Evolutionary conservation across 1,140 invertebrate species (phyloP).

Genomic region (Galleria mellonella): DNA sequence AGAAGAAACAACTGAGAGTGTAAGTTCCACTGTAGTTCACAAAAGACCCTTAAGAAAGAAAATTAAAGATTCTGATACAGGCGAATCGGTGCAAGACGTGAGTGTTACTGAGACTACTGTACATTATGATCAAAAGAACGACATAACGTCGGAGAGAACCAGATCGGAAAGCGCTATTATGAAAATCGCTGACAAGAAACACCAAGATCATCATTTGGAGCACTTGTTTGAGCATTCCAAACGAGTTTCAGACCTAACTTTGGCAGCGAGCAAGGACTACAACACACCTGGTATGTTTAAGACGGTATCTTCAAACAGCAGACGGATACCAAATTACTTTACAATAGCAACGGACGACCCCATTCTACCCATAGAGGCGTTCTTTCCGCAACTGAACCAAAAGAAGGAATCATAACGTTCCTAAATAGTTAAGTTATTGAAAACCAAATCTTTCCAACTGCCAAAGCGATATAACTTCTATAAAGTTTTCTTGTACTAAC

Average conservation of each 20-base stretch:
- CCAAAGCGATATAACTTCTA: slow-evolving; percentile 38
- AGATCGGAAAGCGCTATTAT: slow-evolving; percentile 73
- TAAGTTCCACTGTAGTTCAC: slow-evolving; percentile 25
- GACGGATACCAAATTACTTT: slow-evolving; percentile 76
- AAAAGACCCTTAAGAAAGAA: slow-evolving; percentile 55
- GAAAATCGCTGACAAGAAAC: slow-evolving; percentile 72
- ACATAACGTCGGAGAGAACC: slow-evolving; percentile 62
- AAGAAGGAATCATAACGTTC: slow-evolving; percentile 69
- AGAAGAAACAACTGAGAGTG: slow-evolving; percentile 46
- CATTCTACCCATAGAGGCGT: slow-evolving; percentile 77
- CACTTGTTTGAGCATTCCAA: slow-evolving; percentile 71
- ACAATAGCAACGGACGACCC: slow-evolving; percentile 78
- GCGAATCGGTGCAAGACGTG: slow-evolving; percentile 56
- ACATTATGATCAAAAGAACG: slow-evolving; percentile 38
- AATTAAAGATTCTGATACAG: slow-evolving; percentile 51
- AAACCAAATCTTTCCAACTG: slow-evolving; percentile 60
- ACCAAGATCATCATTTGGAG: slow-evolving; percentile 45
- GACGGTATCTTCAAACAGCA: slow-evolving; percentile 63
- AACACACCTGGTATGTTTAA: slow-evolving; percentile 76
- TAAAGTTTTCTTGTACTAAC: slow-evolving; percentile 1
- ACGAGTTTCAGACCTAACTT: slow-evolving; percentile 76
- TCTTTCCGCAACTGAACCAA: slow-evolving; percentile 77
- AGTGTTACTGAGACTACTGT: slow-evolving; percentile 45
- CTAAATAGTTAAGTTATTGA: slow-evolving; percentile 28
- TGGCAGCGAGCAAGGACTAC: slow-evolving; percentile 76